Conservation (phyloP, 2,797 vertebrate genomes). For the Craterocephalus amniculus region DNA sequence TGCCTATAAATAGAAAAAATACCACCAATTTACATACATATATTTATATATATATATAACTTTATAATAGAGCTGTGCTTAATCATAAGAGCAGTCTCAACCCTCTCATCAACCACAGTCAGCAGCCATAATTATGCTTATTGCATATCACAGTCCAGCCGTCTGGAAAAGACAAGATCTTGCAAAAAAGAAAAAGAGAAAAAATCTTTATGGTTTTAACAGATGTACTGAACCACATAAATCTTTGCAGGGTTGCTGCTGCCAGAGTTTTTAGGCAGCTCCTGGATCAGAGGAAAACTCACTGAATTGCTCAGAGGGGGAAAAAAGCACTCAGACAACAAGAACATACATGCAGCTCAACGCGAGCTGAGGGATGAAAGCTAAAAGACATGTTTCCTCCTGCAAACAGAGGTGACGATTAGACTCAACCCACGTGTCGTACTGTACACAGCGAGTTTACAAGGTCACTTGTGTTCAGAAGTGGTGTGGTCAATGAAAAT, state of each 20-base stretch:
- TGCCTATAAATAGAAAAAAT: conserved; percentile 73
- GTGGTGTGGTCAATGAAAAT: conserved; percentile 1
- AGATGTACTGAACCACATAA: conserved; percentile 77
- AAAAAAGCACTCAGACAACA: conserved; percentile 19
- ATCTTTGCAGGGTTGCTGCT: conserved; percentile 59
- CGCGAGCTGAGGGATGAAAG: conserved; percentile 12
- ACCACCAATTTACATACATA: conserved; percentile 70
- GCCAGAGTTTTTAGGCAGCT: conserved; percentile 58
- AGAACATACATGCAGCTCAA: conserved; percentile 37
- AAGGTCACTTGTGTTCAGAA: conserved; percentile 66
- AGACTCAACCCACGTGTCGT: conserved; percentile 10
- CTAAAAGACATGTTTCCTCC: conserved; percentile 18
- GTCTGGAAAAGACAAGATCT: conserved; percentile 68
- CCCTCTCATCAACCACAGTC: conserved; percentile 61
- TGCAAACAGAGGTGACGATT: conserved; percentile 35
- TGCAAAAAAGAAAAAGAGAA: conserved; percentile 42
- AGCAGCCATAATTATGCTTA: conserved; percentile 62
- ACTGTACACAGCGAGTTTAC: conserved; percentile 25
- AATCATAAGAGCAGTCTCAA: conserved; percentile 54
- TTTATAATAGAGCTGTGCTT: conserved; percentile 70
- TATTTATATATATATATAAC: conserved; percentile 49
- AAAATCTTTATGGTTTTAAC: conserved; percentile 73
- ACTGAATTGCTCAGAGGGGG: conserved; percentile 36
- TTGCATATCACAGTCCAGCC: conserved; percentile 68
- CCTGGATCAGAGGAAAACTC: conserved; percentile 59